A percentile compares a stretch with the other conserved stretches of the same genome.
Conservation (phyloP, 1,140 invertebrate species). For the Pectinophora gossypiella region DNA sequence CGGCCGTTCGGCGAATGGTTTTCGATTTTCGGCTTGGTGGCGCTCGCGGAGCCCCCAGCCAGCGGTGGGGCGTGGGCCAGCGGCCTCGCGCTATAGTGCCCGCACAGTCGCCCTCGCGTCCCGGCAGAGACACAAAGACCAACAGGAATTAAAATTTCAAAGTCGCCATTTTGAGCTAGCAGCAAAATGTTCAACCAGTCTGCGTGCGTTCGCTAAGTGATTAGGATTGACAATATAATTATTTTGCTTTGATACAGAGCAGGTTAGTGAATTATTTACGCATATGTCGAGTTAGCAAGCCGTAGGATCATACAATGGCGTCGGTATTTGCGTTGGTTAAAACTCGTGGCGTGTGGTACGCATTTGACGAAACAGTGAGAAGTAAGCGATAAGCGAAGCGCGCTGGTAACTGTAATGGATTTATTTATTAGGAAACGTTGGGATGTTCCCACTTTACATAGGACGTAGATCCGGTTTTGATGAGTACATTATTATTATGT, state of each 20-base stretch:
- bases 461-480: too few relatives aligned
- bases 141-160: background rate
- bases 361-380: too few relatives aligned
- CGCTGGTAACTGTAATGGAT: too few relatives aligned
- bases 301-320: too few relatives aligned
- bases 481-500: too few relatives aligned
- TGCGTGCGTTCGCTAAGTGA: conserved; percentile 11
- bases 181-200: conserved; percentile 7
- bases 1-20: conserved; percentile 31
- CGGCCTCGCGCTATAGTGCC: conserved; percentile 15
- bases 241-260: conserved; percentile 22
- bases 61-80: conserved; percentile 34
- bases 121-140: conserved; percentile 30
- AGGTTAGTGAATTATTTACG: conserved; percentile 35
- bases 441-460: too few relatives aligned
- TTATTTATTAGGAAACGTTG: too few relatives aligned
- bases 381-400: too few relatives aligned
- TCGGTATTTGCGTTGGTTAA: too few relatives aligned
- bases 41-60: conserved; percentile 15
- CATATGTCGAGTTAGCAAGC: background rate
- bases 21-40: conserved; percentile 8
- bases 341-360: too few relatives aligned
- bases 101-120: conserved; percentile 23
- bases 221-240: conserved; percentile 20
- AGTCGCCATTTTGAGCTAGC: conserved; percentile 1